Evolutionary conservation across 1,140 invertebrate species (phyloP), one percentile per base, ranked within the genome.

Genomic region (Nixonia krombeini): DNA sequence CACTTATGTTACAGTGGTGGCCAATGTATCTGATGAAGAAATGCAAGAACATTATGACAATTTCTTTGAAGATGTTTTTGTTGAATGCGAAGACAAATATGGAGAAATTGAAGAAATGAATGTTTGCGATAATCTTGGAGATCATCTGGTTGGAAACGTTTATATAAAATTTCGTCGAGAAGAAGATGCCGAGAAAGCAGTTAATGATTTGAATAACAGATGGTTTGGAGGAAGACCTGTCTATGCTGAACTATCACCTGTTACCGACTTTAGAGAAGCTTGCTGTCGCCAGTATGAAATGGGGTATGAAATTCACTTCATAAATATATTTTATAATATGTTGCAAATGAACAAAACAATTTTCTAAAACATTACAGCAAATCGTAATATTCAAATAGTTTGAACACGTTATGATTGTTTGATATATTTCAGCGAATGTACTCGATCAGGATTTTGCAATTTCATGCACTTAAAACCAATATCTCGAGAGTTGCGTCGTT

Each of bases 31-130:
- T 29, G 97, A 99, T 83, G 96, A 97, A 81, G 95, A 99, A 85
- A 96, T 97, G 90, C 97, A 99, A 81, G 94, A 98, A 83, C 96
- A 99, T 87, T 99, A 98, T 87, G 97, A 99, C 83, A 97, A 99
- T 78, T 99, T 99, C 83, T 99, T 99, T 86, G 97, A 99, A 87
- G 98, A 99, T 87, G 96, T 99, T 4, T 99, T 99, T 88, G 93
- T 96, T 2, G 97, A 99, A 85, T 93, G 97, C 79, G 96, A 99
- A 86, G 96, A 98, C 75, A 98, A 98, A 88, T 99, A 99, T 88
- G 97, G 97, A 0, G 96, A 99, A 86, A 99, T 99, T 76, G 97
- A 99, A 87, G 97, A 99, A 85, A 99, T 99, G 96, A 99, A 99
- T 87, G 96, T 99, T 13, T 99, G 97, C 87, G 97, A 99, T 83